Evolutionary conservation across 1,140 invertebrate genomes (phyloP).

Genomic region (Adelges cooleyi): DNA sequence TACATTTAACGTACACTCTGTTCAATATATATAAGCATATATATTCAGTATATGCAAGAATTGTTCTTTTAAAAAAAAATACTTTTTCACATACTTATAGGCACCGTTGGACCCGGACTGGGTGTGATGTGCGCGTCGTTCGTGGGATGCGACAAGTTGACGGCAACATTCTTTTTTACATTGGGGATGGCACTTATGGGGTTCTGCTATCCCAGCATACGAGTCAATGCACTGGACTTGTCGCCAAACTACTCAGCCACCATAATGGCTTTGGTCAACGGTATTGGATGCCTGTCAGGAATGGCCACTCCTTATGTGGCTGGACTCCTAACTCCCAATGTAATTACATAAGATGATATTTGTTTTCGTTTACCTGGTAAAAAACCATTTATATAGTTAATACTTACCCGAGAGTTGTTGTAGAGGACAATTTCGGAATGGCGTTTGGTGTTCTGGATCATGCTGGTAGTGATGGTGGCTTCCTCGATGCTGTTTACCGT

Average conservation of each 20-base stretch:
- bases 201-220: slow-evolving; percentile 53
- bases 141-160: slow-evolving; percentile 45
- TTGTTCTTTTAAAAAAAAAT: too few species aligned
- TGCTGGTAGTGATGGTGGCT: slow-evolving; percentile 39
- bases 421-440: slow-evolving; percentile 40
- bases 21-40: too few species aligned
- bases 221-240: slow-evolving; percentile 65
- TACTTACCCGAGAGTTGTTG: not conserved
- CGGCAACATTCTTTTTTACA: slow-evolving; percentile 55
- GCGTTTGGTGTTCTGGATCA: slow-evolving; percentile 46
- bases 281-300: slow-evolving; percentile 59
- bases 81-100: too few species aligned
- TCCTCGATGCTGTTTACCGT: slow-evolving; percentile 41
- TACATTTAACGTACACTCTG: not conserved
- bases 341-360: slow-evolving; percentile 36
- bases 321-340: slow-evolving; percentile 40
- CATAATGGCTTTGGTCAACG: slow-evolving; percentile 67
- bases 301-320: slow-evolving; percentile 44
- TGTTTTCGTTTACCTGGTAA: not conserved
- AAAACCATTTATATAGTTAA: not conserved
- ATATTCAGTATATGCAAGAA: too few species aligned
- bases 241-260: slow-evolving; percentile 66
- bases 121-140: slow-evolving; percentile 61
- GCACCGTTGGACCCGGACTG: slow-evolving; percentile 58
- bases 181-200: slow-evolving; percentile 57